Percentiles rank a stretch among this genome's conserved stretches.
phyloP scores from a whole-genome alignment of 2,888 invertebrate species.

The Carcina quercana region DNA sequence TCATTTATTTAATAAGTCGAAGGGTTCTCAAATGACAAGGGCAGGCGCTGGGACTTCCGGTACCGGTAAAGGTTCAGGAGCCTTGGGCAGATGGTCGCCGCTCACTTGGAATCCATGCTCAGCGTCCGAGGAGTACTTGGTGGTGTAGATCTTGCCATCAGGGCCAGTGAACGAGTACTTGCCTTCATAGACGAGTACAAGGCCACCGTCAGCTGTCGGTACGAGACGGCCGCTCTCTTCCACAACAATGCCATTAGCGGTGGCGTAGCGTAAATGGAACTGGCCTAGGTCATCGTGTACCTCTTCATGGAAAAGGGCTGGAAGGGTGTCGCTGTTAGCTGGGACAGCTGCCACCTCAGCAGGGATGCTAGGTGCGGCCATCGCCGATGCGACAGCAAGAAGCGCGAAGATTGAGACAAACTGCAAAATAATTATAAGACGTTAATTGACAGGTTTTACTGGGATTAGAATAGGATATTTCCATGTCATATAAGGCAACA shows the following conservation, averaged over 20 bases:
- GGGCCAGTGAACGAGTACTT: constrained; percentile 40
- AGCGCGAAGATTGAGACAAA: constrained; percentile 14
- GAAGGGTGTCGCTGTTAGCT: too few species aligned
- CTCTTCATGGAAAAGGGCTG: constrained; percentile 35
- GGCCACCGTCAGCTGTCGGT: constrained; percentile 26
- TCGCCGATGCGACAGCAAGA: constrained; percentile 18
- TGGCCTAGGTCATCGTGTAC: constrained; percentile 38
- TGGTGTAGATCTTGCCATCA: constrained; percentile 41
- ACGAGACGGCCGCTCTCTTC: constrained; percentile 37
- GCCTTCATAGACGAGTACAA: constrained; percentile 40
- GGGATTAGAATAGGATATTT: too few species aligned
- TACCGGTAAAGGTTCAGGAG: constrained; percentile 18
- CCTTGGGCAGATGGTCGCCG: constrained; percentile 31
- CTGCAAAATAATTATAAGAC: too few species aligned
- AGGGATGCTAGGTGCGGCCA: constrained; percentile 24
- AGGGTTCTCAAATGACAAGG: too few species aligned
- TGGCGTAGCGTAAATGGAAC: constrained; percentile 41
- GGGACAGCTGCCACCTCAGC: constrained; percentile 20
- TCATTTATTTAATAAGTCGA: too few species aligned
- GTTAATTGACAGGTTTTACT: too few species aligned
- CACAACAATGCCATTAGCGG: constrained; percentile 42
- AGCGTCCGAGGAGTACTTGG: constrained; percentile 40
- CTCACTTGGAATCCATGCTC: constrained; percentile 36
- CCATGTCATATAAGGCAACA: too few species aligned
- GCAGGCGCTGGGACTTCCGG: not conserved